Conservation (phyloP, 2,113 vertebrate species). For the Syrrhaptes paradoxus region DNA sequence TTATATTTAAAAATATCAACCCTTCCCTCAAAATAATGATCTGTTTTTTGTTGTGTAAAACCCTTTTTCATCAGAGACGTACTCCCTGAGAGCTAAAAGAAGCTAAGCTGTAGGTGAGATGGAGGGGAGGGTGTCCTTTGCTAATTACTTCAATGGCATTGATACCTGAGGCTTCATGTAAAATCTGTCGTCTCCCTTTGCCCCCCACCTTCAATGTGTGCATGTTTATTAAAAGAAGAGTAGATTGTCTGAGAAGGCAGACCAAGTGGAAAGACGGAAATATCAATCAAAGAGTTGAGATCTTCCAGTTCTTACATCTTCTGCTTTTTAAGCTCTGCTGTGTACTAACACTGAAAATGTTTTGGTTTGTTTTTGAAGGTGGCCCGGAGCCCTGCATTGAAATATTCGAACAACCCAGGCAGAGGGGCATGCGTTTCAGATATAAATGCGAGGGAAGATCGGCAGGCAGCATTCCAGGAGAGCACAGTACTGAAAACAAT, state of each 20-base stretch:
- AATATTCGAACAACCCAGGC: conserved; percentile 94
- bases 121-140: background rate
- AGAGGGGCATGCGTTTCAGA: conserved; percentile 96
- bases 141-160: background rate
- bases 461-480: conserved; percentile 96
- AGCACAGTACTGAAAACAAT: conserved; percentile 92
- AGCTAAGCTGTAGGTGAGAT: background rate
- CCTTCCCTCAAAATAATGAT: background rate
- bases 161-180: background rate
- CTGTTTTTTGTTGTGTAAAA: background rate
- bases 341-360: background rate
- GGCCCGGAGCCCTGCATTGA: conserved; percentile 85
- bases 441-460: conserved; percentile 98
- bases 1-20: background rate
- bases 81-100: background rate
- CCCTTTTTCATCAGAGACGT: background rate
- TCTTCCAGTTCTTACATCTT: background rate
- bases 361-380: conserved; percentile 60
- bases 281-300: background rate
- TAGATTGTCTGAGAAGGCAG: background rate
- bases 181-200: background rate
- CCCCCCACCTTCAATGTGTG: background rate
- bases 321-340: background rate
- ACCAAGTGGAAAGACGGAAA: background rate
- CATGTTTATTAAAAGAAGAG: background rate